A percentile compares a stretch with the other conserved stretches of the same genome.
phyloP scores from a whole-genome alignment of 2,113 vertebrate genomes.

The Entelurus aequoreus region DNA sequence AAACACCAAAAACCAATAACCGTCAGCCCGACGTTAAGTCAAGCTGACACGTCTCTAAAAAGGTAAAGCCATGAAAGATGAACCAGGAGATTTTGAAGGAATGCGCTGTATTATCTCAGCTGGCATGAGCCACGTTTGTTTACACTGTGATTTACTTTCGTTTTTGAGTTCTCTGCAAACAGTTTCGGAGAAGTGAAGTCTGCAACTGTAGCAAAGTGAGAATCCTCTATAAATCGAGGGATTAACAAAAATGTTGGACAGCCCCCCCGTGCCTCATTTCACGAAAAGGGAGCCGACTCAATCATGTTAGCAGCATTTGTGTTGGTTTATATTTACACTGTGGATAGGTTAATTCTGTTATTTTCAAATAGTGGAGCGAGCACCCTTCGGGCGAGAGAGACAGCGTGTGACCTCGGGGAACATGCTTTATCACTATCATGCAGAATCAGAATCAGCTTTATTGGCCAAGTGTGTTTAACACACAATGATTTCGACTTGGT shows the following conservation, averaged over 20 bases:
- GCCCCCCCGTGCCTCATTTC: neutral
- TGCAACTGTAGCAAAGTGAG: slow-evolving; percentile 12
- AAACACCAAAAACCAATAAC: slow-evolving; percentile 75
- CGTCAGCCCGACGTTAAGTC: slow-evolving; percentile 66
- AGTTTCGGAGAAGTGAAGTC: slow-evolving; percentile 16
- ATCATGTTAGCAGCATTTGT: no score
- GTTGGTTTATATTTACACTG: no score
- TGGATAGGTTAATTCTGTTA: no score
- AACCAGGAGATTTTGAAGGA: slow-evolving; percentile 51
- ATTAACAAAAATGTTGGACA: neutral
- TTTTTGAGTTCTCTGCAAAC: slow-evolving; percentile 26
- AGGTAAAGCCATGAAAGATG: slow-evolving; percentile 67
- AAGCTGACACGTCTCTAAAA: slow-evolving; percentile 69
- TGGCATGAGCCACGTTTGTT: slow-evolving; percentile 38
- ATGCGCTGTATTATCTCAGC: slow-evolving; percentile 13
- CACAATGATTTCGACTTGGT: no score
- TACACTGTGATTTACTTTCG: slow-evolving; percentile 19
- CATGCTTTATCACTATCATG: no score
- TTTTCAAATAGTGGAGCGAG: no score
- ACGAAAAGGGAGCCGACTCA: slow-evolving; percentile 13
- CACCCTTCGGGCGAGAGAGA: no score
- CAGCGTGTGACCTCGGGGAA: no score
- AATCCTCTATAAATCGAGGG: slow-evolving; percentile 4
- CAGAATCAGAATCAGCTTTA: no score
- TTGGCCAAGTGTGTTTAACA: no score